These are phyloP conservation scores for Adelosebastes latens DNA, from an alignment of 2,797 vertebrate genomes.

Conservation along the genomic window DNA sequence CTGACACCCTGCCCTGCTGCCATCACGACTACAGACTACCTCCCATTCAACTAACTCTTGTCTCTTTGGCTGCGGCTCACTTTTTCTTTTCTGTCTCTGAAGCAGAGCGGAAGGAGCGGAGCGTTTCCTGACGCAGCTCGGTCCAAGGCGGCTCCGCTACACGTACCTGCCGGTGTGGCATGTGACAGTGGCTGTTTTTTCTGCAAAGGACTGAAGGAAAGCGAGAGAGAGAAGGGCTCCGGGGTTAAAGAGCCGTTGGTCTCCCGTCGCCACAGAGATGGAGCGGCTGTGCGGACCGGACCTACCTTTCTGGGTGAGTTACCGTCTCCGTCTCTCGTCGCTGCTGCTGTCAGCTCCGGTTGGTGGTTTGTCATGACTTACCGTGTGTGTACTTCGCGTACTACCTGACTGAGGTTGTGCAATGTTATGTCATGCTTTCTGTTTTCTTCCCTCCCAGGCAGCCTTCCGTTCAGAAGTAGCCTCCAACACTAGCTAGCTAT, in stretches of 20 bases:
- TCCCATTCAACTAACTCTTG: conserved; percentile 7
- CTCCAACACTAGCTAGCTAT: neutral
- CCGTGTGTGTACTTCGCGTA: neutral
- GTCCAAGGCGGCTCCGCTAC: neutral
- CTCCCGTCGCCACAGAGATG: conserved; percentile 67
- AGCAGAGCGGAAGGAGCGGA: conserved; percentile 42
- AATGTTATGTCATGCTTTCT: neutral
- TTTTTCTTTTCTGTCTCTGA: conserved; percentile 17
- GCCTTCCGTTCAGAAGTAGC: neutral
- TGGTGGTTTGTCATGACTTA: no score
- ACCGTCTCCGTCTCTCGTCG: neutral
- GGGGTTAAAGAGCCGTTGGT: conserved; percentile 36
- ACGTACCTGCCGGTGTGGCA: conserved; percentile 35
- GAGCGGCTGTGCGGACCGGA: conserved; percentile 79
- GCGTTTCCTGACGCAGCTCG: neutral
- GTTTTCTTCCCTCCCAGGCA: conserved; percentile 5
- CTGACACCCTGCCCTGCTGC: conserved; percentile 15
- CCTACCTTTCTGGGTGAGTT: conserved; percentile 83
- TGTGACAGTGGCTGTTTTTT: conserved; percentile 24
- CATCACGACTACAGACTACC: conserved; percentile 32
- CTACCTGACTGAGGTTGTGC: neutral
- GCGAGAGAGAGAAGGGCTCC: conserved; percentile 2
- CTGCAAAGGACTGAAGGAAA: neutral
- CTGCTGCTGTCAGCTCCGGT: no score
- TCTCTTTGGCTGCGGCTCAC: conserved; percentile 21